Evolutionary conservation across 2,113 vertebrate species (phyloP), one percentile per base, ranked within the genome.

Genomic region (Columba janthina): DNA sequence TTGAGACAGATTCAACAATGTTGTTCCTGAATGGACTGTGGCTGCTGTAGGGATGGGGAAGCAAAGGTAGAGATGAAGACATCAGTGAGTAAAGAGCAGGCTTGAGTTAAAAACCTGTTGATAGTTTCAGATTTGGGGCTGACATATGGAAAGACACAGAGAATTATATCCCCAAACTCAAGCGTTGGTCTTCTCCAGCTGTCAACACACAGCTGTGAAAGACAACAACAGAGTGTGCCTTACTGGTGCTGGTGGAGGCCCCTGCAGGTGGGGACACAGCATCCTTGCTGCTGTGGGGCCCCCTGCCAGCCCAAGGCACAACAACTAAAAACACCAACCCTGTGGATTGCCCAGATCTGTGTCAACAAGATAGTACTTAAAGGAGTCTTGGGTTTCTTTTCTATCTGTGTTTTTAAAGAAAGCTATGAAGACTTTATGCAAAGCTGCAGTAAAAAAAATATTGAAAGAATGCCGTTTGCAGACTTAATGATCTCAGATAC

Each of bases 1-100:
- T 14, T 12, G 38, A 93, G 13, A 34, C 3, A 2, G 3, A 13
- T 36, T 66, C 11, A n/a, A 19, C 0, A 0, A 10, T 38, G 26
- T 56, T 0, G 1, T 32, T 74, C 22, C 29, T 10, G 8, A 61
- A 65, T 31, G 7, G 61, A 29, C 58, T 6, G 17, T 50, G 14
- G 18, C 31, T 17, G 46, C n/a, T 69, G 12, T 20, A 50, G 50
- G 11, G 21, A 38, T 32, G 13, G 2, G 9, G 19, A 72, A 84
- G 8, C 56, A 24, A 8, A 61, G 29, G 22, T 28, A 34, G n/a
- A 58, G 17, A 16, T 19, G 24, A 81, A 62, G 54, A 32, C 5
- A 7, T 25, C 34, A 46, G 16, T 57, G n/a, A 62, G 12, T 8
- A 46, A 17, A 66, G 8, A 79, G 2, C 22, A 57, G 53, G 6